Base-by-base conservation (phyloP, 2,113 vertebrate species). In the Sebastes schlegelii region DNA sequence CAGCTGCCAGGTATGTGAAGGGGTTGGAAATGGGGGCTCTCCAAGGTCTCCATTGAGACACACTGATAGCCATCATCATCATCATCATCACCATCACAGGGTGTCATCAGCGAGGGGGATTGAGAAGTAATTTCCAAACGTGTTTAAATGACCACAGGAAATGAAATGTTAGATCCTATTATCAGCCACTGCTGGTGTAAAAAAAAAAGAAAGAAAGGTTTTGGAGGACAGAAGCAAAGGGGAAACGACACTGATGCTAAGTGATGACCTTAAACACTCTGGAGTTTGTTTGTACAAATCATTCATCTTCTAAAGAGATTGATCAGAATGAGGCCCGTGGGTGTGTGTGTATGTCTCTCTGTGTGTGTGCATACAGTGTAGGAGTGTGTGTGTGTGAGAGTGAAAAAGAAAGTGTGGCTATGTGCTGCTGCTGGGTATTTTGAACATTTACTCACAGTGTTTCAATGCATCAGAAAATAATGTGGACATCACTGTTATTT, bases 1-100 rank as follows among this genome's bases (percentile, higher is more conserved):
- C 91, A 94, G 94, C 94, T 95, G 93, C 86, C 91, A 93, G 92
- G 89, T 94, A 92, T 91, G 88, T 93, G 93, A 90, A 92, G 92
- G 83, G 87, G 83, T 57, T 78, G 80, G 65, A 91, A 92, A 93
- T 91, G 65, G 86, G 89, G 73, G 82, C 87, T 87, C 90, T 92
- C 85, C 85, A 89, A 90, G 89, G 85, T 91, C 84, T 88, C 91
- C 85, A 91, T 86, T 90, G 88, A 92, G 91, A 92, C 85, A 82
- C 85, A 87, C 76, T 91, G 89, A 93, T 93, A 93, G 91, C 90
- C 90, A 94, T 87, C 91, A 92, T 92, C 91, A 88, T 70, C 75
- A 81, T 57, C 57, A 58, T 16, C 58, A 61, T 17, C 60, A 89
- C 89, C 91, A 89, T 86, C 86, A 87, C 86, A 87, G 85, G 90